phyloP scores from a whole-genome alignment of 2,888 invertebrate species.

The Julus scanicus region DNA sequence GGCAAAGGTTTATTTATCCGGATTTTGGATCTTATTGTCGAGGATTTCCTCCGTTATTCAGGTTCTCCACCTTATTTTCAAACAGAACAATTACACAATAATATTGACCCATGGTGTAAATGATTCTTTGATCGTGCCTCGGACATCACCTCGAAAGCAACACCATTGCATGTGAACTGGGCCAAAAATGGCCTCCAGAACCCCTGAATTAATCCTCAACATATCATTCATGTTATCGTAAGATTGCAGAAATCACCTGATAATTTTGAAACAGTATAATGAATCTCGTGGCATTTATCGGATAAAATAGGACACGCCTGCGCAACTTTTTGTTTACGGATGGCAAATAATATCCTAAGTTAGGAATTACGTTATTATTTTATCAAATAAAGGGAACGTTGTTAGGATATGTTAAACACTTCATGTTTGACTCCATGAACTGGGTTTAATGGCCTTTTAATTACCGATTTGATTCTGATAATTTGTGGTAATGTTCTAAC shows the following conservation, averaged over 20 bases:
- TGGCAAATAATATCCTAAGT: neutral
- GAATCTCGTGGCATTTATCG: neutral
- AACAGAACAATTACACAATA: neutral
- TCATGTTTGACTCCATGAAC: neutral
- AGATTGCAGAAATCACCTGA: neutral
- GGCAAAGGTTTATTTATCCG: neutral
- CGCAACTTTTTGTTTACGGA: neutral
- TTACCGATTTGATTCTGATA: too few relatives aligned
- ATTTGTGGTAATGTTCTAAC: too few relatives aligned
- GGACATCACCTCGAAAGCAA: neutral
- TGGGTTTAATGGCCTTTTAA: conserved; percentile 2
- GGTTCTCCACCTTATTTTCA: conserved; percentile 12
- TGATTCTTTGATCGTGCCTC: neutral
- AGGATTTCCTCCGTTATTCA: neutral
- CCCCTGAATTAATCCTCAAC: neutral
- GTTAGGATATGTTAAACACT: neutral
- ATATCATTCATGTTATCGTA: neutral
- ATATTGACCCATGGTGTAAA: conserved; percentile 19
- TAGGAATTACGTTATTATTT: neutral
- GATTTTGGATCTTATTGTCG: neutral
- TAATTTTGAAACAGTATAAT: neutral
- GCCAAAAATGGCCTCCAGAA: neutral
- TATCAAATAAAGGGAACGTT: neutral
- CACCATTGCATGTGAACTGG: neutral
- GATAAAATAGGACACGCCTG: neutral